Base-by-base conservation (phyloP, 2,797 vertebrate genomes). In the Centroberyx gerrardi region DNA sequence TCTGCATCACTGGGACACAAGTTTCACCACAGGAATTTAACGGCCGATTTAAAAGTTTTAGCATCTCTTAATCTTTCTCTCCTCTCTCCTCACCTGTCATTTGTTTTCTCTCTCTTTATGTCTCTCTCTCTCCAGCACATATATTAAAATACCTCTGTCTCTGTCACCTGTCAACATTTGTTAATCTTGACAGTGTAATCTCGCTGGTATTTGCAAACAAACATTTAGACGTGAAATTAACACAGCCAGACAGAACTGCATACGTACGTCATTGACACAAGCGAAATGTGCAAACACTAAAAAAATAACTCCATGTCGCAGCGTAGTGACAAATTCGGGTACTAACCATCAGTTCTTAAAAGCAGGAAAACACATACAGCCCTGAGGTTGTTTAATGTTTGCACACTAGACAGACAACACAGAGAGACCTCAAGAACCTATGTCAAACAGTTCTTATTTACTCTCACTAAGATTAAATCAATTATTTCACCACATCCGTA, bases 401-500 rank as follows among this genome's bases (percentile, higher is more conserved):
- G 8, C 48, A n/a, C 15, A 49, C 17, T 7, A n/a, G 17, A n/a
- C 15, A n/a, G 17, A 49, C n/a, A 49, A 22, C 22, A 22, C 13
- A 14, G 5, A 4, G 15, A 48, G 14, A 48, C 44, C 44, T 14
- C 42, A 44, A 8, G 3, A 12, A 18, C 4, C 18, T 8, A 42
- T 0, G 0, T 29, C 28, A 53, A 17, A 12, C 4, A 8, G 1
- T 18, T 13, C 14, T 8, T 56, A 10, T 44, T 64, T 54, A 64
- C 65, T 54, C 55, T 29, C 9, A 29, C 17, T 1, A 29, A n/a
- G 18, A 17, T 31, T 48, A 63, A 81, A 55, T 18, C 13, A 8
- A 52, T 48, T 2, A 36, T 8, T 28, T 22, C 5, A 46, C 4
- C 42, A 71, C 76, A 82, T 71, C 73, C 56, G 17, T 48, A 22